Evolutionary conservation across 1,140 invertebrate genomes (phyloP), one percentile per base, ranked within the genome.

Genomic region (Augochlora pura): DNA sequence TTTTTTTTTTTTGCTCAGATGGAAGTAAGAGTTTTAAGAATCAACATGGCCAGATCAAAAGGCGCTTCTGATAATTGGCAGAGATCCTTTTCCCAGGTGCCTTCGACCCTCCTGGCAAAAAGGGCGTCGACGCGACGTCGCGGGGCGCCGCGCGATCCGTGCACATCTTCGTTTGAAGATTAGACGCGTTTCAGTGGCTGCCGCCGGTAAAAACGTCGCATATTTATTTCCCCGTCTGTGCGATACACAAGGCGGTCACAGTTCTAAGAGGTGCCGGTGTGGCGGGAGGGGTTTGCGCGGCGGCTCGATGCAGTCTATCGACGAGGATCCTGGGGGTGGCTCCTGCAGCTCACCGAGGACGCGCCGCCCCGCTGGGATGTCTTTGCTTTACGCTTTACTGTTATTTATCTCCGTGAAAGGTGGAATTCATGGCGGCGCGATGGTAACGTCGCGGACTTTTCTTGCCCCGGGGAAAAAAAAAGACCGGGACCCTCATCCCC

Each of bases 1-100:
- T 23, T 66, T 80, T 84, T 84, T 78, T 39, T 25, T 57, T 21
- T 66, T 66, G 23, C 27, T 82, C 84, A 87, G 91, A 91, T 86
- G 88, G 86, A 86, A 88, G 87, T 86, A 89, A 91, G 87, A 90
- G 88, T 91, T 91, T 90, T 87, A 90, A 82, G 90, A 90, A 91
- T 91, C 90, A 90, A 91, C 90, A 90, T 88, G 83, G 54, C 77
- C 77, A 92, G 90, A 92, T 92, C 92, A 92, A 93, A 92, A 90
- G 91, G 38, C 83, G 80, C 78, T 89, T 89, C 91, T 88, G 91
- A 93, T 93, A 93, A 93, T 93, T 93, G 92, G 91, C 88, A 83
- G 85, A 91, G 90, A 92, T 91, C 91, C 91, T 32, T 90, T 87
- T 73, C 32, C 32, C 84, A 73, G 49, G 64, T 38, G 32, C 84